phyloP scores from a whole-genome alignment of 2,797 vertebrate genomes.

The Sardinella longiceps region DNA sequence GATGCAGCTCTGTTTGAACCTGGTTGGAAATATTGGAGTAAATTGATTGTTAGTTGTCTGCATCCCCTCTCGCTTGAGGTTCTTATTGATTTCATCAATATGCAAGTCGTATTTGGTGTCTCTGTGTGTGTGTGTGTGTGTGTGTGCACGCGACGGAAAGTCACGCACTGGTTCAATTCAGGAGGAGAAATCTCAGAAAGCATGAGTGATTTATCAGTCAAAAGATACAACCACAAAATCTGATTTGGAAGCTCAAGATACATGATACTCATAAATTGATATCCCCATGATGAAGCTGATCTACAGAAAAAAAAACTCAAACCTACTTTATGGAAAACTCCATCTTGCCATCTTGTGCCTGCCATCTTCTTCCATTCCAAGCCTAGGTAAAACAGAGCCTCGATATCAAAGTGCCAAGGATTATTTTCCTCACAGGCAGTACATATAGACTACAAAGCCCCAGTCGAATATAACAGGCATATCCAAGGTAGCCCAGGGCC shows the following conservation, averaged over 20 bases:
- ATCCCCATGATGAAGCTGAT: conserved; percentile 52
- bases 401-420: no score
- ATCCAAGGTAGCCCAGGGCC: no score
- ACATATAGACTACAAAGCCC: no score
- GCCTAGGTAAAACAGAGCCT: no score
- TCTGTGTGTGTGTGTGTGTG: neutral
- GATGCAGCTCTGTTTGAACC: neutral
- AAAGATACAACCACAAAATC: conserved; percentile 5
- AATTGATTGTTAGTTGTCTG: neutral
- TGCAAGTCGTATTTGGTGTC: neutral
- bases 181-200: neutral
- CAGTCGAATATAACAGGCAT: no score
- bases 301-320: conserved; percentile 52
- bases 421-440: no score
- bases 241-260: conserved; percentile 46
- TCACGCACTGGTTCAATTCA: neutral
- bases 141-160: neutral
- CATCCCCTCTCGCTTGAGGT: neutral
- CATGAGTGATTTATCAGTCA: neutral
- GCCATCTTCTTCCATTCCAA: neutral
- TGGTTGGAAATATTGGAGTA: neutral
- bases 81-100: neutral
- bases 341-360: no score
- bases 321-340: no score
- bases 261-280: conserved; percentile 50